Percentiles rank a stretch among this genome's conserved stretches.
These are phyloP conservation scores for Picathartes gymnocephalus DNA, from an alignment of 2,113 vertebrate species.

Conservation along the genomic window DNA sequence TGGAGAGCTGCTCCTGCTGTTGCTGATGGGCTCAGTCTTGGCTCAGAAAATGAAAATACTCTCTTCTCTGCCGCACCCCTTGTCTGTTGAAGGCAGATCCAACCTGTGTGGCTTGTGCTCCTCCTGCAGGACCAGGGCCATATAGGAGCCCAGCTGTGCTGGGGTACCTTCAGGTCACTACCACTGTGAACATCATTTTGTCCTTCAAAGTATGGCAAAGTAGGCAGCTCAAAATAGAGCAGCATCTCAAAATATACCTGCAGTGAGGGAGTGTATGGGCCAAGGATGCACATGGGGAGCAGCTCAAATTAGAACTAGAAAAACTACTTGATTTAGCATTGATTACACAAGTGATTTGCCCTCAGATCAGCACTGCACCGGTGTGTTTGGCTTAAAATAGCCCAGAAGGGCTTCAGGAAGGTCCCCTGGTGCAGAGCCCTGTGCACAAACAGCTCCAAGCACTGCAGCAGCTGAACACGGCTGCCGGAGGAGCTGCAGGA, in stretches of 20 bases:
- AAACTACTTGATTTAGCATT: conserved; percentile 33
- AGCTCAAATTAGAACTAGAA: conserved; percentile 6
- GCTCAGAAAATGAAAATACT: background rate
- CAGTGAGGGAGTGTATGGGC: background rate
- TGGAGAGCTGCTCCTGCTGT: rapidly evolving
- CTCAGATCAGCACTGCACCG: background rate
- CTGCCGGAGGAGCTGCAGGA: background rate
- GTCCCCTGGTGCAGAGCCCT: rapidly evolving
- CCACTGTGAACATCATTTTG: background rate
- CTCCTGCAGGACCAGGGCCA: background rate
- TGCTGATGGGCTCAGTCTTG: background rate
- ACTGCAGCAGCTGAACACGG: background rate
- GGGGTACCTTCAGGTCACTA: background rate
- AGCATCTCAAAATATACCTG: background rate
- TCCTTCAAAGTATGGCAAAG: background rate
- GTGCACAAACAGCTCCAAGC: background rate
- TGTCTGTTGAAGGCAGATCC: background rate
- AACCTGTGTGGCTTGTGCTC: rapidly evolving
- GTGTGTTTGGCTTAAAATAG: background rate
- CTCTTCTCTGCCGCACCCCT: rapidly evolving
- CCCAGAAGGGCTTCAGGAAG: background rate
- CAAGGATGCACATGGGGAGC: background rate
- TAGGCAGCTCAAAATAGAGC: background rate
- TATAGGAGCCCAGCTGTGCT: background rate
- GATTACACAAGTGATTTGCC: background rate